A percentile compares a stretch with the other conserved stretches of the same genome.
These are phyloP conservation scores for Dipodomys merriami DNA, from an alignment of 2,113 vertebrate genomes.

Conservation along the genomic window DNA sequence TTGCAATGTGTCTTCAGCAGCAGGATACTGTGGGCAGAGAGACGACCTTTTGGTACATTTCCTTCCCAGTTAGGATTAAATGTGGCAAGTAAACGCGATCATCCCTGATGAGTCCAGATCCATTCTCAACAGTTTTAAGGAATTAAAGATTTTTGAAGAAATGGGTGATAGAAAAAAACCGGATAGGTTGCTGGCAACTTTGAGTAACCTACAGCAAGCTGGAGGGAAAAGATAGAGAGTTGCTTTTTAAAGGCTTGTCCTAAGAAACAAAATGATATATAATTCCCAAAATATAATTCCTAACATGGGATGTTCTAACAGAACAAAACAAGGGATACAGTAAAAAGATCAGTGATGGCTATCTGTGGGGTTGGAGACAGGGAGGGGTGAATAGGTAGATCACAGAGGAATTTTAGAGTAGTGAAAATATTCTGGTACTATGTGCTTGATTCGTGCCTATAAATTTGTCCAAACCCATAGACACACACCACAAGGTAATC, in stretches of 20 bases:
- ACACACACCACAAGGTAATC: background rate
- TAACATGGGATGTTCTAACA: background rate
- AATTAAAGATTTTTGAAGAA: slow-evolving; percentile 21
- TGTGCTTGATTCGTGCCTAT: background rate
- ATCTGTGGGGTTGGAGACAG: background rate
- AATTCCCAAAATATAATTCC: background rate
- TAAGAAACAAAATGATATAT: background rate
- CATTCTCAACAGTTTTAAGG: slow-evolving; percentile 4
- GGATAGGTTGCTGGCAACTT: background rate
- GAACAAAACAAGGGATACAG: background rate
- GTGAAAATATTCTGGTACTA: background rate
- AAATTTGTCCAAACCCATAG: background rate
- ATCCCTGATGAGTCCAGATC: slow-evolving; percentile 12
- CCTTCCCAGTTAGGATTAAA: background rate
- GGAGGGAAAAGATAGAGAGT: background rate
- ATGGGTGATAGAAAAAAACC: background rate
- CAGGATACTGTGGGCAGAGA: background rate
- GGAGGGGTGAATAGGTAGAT: background rate
- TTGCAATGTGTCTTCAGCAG: slow-evolving; percentile 2
- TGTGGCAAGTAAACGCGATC: slow-evolving; percentile 19
- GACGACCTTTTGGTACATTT: background rate
- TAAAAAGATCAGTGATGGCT: background rate
- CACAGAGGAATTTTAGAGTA: background rate
- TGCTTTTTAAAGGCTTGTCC: background rate
- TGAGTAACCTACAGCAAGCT: background rate